Conservation (phyloP, 2,113 vertebrate genomes). For the Panurus biarmicus region DNA sequence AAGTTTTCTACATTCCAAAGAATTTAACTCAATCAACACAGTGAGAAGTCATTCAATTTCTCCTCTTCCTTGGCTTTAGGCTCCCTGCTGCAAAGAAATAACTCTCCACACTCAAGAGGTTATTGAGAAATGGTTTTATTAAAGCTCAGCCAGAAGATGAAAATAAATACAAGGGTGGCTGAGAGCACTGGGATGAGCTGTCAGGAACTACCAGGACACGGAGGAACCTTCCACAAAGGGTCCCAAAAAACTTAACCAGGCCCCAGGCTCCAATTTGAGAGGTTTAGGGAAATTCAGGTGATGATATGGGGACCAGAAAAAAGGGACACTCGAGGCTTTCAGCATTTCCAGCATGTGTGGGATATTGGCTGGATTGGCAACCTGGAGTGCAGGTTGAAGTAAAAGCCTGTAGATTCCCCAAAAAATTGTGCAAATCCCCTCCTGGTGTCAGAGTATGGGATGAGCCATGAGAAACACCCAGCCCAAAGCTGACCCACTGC, state of each 20-base stretch:
- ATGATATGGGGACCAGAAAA: fast-evolving
- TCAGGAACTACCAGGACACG: neutral
- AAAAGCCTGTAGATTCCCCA: neutral
- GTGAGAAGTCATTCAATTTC: neutral
- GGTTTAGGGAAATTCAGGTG: neutral
- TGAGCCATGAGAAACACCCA: neutral
- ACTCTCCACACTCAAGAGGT: neutral
- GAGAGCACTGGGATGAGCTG: neutral
- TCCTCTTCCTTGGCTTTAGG: neutral
- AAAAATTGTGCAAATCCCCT: neutral
- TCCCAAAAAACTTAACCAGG: neutral
- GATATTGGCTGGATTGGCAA: neutral
- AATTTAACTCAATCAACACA: neutral
- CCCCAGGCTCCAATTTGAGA: neutral
- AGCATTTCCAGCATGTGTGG: neutral
- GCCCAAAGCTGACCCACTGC: neutral
- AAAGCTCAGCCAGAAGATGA: neutral
- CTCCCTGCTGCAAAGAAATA: neutral
- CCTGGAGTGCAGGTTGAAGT: neutral
- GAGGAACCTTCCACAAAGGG: neutral
- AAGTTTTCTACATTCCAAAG: neutral
- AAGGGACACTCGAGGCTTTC: neutral
- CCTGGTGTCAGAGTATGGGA: neutral
- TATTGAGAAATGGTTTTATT: neutral
- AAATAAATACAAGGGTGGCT: neutral